A percentile compares a stretch with the other conserved stretches of the same genome.
These are phyloP conservation scores for Heliconius cydno DNA, from an alignment of 2,888 invertebrate species.

Conservation along the genomic window DNA sequence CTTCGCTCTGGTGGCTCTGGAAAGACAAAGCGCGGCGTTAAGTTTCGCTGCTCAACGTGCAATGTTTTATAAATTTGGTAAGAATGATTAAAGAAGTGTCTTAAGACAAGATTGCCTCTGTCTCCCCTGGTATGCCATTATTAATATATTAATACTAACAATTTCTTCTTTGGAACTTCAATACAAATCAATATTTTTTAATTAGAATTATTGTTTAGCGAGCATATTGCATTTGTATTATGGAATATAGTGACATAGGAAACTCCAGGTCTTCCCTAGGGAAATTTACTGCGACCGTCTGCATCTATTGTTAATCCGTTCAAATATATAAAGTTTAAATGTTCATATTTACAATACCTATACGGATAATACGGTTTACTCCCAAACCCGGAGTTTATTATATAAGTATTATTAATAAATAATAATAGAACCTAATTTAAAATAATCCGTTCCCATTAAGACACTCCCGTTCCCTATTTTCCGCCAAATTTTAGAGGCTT, in stretches of 20 bases:
- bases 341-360: background rate
- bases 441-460: too few relatives aligned
- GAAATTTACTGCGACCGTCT: conserved; percentile 36
- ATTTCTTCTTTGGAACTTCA: background rate
- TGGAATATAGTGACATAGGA: conserved; percentile 13
- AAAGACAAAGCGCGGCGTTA: too few relatives aligned
- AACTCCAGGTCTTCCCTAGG: conserved; percentile 25
- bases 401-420: too few relatives aligned
- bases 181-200: background rate
- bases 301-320: conserved; percentile 15
- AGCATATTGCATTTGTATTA: conserved; percentile 7
- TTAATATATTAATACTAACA: too few relatives aligned
- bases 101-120: background rate
- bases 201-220: conserved; percentile 8
- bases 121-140: too few relatives aligned
- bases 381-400: too few relatives aligned
- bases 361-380: background rate
- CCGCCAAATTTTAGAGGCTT: too few relatives aligned
- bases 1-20: too few relatives aligned
- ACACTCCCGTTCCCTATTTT: too few relatives aligned
- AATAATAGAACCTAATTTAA: too few relatives aligned
- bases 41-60: background rate
- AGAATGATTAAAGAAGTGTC: background rate
- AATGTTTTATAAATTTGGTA: background rate
- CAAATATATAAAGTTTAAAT: conserved; percentile 1